phyloP scores from a whole-genome alignment of 64 coral and sea anemone genomes.

The Trachythela sp. region DNA sequence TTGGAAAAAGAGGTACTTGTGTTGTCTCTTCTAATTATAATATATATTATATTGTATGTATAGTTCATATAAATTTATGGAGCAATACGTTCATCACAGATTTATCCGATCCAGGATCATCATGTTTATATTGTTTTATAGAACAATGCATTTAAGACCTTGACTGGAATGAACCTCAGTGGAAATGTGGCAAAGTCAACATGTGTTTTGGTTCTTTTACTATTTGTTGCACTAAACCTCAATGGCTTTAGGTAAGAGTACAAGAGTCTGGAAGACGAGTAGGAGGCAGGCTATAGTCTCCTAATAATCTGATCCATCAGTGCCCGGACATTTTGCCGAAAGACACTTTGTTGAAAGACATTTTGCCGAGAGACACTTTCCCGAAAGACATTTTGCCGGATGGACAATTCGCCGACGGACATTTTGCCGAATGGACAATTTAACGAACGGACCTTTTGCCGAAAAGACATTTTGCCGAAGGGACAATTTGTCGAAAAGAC shows the following conservation, averaged over 20 bases:
- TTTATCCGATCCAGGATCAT: neutral
- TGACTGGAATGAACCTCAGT: constrained; percentile 47
- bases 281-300: too few relatives aligned
- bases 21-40: neutral
- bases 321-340: too few relatives aligned
- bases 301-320: too few relatives aligned
- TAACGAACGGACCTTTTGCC: too few relatives aligned
- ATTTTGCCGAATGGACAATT: too few relatives aligned
- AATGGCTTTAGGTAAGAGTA: constrained; percentile 76
- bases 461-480: too few relatives aligned
- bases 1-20: constrained; percentile 75
- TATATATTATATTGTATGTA: neutral
- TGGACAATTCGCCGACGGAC: too few relatives aligned
- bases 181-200: constrained; percentile 85
- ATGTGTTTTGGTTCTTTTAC: constrained; percentile 81
- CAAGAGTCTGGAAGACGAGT: neutral
- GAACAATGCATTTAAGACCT: constrained; percentile 16
- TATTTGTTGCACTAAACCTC: constrained; percentile 85
- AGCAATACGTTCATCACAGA: neutral
- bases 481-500: too few relatives aligned
- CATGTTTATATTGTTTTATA: neutral
- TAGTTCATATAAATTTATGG: neutral
- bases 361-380: too few relatives aligned
- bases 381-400: too few relatives aligned
- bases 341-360: too few relatives aligned